phyloP scores from a whole-genome alignment of 2,113 vertebrate species.

The Fregetta grallaria region DNA sequence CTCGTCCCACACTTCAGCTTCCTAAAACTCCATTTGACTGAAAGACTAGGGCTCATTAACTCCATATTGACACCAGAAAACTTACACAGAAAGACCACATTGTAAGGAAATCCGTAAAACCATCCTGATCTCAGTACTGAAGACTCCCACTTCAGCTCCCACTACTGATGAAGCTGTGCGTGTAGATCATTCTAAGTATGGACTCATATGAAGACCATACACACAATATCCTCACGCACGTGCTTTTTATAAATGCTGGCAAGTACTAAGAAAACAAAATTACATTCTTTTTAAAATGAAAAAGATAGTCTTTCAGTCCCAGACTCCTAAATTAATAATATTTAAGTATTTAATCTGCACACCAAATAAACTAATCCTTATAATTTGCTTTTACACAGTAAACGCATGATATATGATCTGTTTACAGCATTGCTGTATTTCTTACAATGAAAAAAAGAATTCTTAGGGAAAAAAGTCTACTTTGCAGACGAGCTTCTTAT shows the following conservation, averaged over 20 bases:
- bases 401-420: not conserved
- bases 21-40: not conserved
- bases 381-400: not conserved
- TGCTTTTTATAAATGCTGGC: not conserved
- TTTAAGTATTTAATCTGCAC: not conserved
- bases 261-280: not conserved
- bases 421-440: not conserved
- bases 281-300: not conserved
- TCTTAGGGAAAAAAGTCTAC: not conserved
- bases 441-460: not conserved
- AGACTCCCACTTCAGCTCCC: not conserved
- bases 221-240: accelerated
- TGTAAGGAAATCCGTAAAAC: not conserved
- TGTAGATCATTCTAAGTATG: no score
- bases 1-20: not conserved
- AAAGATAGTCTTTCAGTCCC: not conserved
- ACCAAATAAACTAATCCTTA: not conserved
- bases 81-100: not conserved
- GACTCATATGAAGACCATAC: not conserved
- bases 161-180: not conserved
- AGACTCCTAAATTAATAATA: not conserved
- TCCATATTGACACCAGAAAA: not conserved
- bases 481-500: not conserved
- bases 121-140: not conserved
- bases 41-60: not conserved